Percentiles rank a stretch among this genome's conserved stretches.
phyloP scores from a whole-genome alignment of 2,888 invertebrate genomes.

The Spisula subtruncata region DNA sequence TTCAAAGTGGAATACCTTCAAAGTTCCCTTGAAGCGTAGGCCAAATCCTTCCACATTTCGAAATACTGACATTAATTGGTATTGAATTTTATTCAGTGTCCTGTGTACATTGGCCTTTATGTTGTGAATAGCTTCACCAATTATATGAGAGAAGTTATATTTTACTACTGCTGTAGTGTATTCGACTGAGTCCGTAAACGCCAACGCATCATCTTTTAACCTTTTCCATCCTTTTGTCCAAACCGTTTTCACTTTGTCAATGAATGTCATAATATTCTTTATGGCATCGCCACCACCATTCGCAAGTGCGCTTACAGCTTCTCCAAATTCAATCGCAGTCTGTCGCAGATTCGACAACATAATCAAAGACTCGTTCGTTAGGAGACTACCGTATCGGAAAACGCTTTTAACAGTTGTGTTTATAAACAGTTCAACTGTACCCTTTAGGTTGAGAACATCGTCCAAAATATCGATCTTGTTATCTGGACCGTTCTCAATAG shows the following conservation, averaged over 20 bases:
- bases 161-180: constrained; percentile 30
- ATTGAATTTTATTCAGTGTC: constrained; percentile 11
- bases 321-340: constrained; percentile 6
- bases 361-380: constrained; percentile 29
- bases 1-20: constrained; percentile 27
- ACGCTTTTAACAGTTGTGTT: constrained; percentile 22
- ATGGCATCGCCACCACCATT: not conserved
- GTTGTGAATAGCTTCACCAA: constrained; percentile 15
- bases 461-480: constrained; percentile 43
- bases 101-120: constrained; percentile 33
- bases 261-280: not conserved
- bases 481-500: not conserved
- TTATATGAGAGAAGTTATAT: constrained; percentile 13
- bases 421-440: constrained; percentile 30
- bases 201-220: constrained; percentile 6
- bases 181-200: constrained; percentile 48
- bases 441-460: constrained; percentile 47
- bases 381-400: constrained; percentile 24
- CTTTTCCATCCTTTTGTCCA: constrained; percentile 24
- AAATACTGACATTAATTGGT: constrained; percentile 28
- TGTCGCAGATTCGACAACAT: constrained; percentile 22
- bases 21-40: constrained; percentile 36
- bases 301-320: constrained; percentile 2
- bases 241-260: not conserved
- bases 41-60: constrained; percentile 48